Percentiles rank a stretch among this genome's conserved stretches.
Conservation (phyloP, 2,113 vertebrate species). For the Plecturocebus donacophilus region DNA sequence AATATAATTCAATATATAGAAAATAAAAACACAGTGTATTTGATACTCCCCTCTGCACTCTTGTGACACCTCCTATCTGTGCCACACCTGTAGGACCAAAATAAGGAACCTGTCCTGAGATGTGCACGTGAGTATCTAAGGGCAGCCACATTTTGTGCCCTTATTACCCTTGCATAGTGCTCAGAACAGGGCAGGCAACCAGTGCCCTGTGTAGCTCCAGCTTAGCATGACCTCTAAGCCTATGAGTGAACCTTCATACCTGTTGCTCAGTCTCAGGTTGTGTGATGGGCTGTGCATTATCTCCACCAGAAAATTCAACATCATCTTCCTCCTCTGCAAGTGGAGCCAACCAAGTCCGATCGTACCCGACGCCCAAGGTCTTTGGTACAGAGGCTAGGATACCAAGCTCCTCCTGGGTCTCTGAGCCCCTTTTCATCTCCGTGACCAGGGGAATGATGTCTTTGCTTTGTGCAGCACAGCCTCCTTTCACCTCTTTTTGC, state of each 20-base stretch:
- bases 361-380: accelerated
- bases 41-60: not conserved
- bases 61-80: not conserved
- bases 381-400: not conserved
- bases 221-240: not conserved
- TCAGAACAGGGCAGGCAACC: not conserved
- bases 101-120: not conserved
- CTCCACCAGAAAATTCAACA: constrained; percentile 42
- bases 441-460: not conserved
- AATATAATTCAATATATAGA: too few relatives aligned
- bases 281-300: not conserved
- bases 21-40: too few relatives aligned
- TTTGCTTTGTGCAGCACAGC: not conserved
- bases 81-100: not conserved
- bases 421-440: not conserved
- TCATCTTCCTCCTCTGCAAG: constrained; percentile 87
- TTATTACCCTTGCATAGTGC: not conserved
- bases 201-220: not conserved
- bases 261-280: constrained; percentile 53
- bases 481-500: not conserved
- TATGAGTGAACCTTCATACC: constrained; percentile 64
- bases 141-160: not conserved
- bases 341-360: constrained; percentile 79
- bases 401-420: constrained; percentile 64
- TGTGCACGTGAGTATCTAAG: not conserved